Percentiles rank a stretch among this genome's conserved stretches.
Conservation (phyloP, 2,113 vertebrate genomes). For the Gila orcuttii region DNA sequence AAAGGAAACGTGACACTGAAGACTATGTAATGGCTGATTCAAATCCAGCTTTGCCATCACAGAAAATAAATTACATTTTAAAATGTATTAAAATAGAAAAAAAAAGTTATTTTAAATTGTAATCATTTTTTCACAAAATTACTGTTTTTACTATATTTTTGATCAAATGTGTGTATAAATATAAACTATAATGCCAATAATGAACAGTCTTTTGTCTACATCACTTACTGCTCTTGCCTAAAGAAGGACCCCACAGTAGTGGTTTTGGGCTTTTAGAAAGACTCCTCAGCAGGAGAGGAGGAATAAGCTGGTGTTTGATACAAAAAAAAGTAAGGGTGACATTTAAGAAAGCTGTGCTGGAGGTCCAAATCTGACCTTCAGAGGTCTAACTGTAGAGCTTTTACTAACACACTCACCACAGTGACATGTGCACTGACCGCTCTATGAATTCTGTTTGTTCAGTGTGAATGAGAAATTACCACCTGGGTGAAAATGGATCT, state of each 20-base stretch:
- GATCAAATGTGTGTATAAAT: background rate
- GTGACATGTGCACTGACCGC: constrained; percentile 11
- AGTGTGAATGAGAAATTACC: constrained; percentile 2
- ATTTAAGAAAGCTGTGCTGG: constrained; percentile 35
- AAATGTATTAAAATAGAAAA: background rate
- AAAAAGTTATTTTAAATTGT: background rate
- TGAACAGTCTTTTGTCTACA: background rate
- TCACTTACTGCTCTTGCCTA: background rate
- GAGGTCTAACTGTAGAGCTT: constrained; percentile 4
- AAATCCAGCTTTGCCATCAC: background rate
- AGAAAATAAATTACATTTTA: constrained; percentile 3
- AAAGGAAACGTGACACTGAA: background rate
- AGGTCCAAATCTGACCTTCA: constrained; percentile 38
- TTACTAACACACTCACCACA: constrained; percentile 36
- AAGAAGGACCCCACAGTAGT: background rate
- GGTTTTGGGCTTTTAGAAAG: background rate
- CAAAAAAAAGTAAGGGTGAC: background rate
- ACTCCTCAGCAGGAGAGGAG: background rate
- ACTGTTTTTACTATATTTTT: background rate
- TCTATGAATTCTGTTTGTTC: constrained; percentile 33
- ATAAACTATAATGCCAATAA: background rate
- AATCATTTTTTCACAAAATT: background rate
- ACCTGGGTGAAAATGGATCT: constrained; percentile 22
- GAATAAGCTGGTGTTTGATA: background rate
- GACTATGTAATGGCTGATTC: background rate